These are phyloP conservation scores for Stomatorhinus ivindoensis DNA, from an alignment of 2,113 vertebrate species.

Conservation along the genomic window DNA sequence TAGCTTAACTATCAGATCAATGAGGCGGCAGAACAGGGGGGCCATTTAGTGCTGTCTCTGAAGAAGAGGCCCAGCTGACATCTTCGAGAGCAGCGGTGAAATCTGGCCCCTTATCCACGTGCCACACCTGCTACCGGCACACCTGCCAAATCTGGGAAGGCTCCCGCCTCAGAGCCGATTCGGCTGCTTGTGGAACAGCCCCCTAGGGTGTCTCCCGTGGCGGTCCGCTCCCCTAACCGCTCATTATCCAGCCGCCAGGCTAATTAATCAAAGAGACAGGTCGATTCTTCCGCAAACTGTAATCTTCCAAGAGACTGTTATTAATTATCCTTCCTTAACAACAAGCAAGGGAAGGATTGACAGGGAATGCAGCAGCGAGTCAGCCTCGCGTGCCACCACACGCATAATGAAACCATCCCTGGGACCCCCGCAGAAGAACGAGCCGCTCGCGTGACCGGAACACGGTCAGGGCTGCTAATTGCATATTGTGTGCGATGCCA, in stretches of 20 bases:
- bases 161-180: background rate
- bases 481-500: background rate
- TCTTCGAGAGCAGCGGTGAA: background rate
- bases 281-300: conserved; percentile 17
- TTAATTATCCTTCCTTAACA: conserved; percentile 12
- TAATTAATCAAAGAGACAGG: conserved; percentile 22
- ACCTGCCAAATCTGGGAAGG: background rate
- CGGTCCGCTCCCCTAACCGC: background rate
- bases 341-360: background rate
- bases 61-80: background rate
- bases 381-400: background rate
- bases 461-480: background rate
- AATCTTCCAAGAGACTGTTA: conserved; percentile 10
- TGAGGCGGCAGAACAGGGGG: background rate
- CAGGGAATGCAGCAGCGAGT: background rate
- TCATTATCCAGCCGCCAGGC: background rate
- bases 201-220: background rate
- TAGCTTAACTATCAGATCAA: background rate
- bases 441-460: background rate
- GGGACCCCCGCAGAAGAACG: background rate
- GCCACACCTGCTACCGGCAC: background rate
- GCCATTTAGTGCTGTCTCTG: background rate
- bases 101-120: background rate
- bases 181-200: background rate
- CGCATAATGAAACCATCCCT: background rate